phyloP scores from a whole-genome alignment of 2,888 invertebrate species.

The Ellobium chinense region DNA sequence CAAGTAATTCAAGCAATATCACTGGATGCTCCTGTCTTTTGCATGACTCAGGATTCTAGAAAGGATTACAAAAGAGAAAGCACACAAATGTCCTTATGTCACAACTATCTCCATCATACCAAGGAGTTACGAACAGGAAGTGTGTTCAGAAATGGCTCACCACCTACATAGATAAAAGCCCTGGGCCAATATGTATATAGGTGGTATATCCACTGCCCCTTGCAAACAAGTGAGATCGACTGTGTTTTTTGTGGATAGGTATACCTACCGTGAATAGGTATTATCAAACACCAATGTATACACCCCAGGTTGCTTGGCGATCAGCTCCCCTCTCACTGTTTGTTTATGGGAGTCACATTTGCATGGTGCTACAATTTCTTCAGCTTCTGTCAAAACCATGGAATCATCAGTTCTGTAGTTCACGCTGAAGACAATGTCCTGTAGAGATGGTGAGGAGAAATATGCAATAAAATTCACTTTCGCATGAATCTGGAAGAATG shows the following conservation, averaged over 20 bases:
- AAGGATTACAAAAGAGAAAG: no score
- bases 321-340: slow-evolving; percentile 70
- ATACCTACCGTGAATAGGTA: slow-evolving; percentile 71
- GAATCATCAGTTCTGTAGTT: slow-evolving; percentile 60
- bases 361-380: slow-evolving; percentile 68
- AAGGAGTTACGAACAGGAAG: no score
- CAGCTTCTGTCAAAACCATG: slow-evolving; percentile 54
- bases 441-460: slow-evolving; percentile 25
- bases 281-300: slow-evolving; percentile 77
- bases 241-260: no score
- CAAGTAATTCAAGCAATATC: no score
- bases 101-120: no score
- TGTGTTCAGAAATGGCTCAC: background rate
- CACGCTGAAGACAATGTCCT: slow-evolving; percentile 75
- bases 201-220: background rate
- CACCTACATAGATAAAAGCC: background rate
- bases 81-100: no score
- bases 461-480: no score
- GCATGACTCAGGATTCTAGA: no score
- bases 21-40: no score
- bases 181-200: background rate
- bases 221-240: no score
- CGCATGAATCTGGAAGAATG: no score
- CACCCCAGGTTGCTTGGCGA: slow-evolving; percentile 72
- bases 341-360: slow-evolving; percentile 76